Conservation (phyloP, 2,888 invertebrate genomes). For the Macrophya alboannulata region DNA sequence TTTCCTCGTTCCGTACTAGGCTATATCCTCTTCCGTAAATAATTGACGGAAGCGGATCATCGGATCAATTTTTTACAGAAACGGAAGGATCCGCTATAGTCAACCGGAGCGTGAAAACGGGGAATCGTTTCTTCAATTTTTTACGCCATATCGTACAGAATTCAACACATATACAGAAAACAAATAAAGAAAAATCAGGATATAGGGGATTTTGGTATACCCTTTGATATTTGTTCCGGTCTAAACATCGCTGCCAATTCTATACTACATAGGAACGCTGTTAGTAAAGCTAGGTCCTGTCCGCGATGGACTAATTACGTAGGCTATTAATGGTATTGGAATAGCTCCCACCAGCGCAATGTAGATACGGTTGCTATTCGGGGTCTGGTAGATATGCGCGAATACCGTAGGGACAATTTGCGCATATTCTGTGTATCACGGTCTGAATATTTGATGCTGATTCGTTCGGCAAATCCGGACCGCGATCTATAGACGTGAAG, state of each 20-base stretch:
- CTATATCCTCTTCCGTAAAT: constrained; percentile 11
- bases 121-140: background rate
- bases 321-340: constrained; percentile 19
- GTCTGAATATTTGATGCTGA: background rate
- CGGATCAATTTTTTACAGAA: background rate
- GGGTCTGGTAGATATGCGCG: background rate
- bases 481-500: no score
- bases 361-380: background rate
- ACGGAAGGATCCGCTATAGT: background rate
- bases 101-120: background rate
- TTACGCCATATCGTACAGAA: background rate
- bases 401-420: background rate
- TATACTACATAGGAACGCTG: background rate
- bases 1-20: background rate
- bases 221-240: background rate
- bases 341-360: constrained; percentile 7
- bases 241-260: background rate
- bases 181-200: background rate
- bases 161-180: background rate
- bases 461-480: background rate
- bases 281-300: constrained; percentile 15
- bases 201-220: background rate
- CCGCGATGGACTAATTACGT: constrained; percentile 31
- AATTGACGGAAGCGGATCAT: background rate
- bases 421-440: background rate